A percentile compares a stretch with the other conserved stretches of the same genome.
phyloP scores from a whole-genome alignment of 2,888 invertebrate genomes.

The Trachelus stipa region DNA sequence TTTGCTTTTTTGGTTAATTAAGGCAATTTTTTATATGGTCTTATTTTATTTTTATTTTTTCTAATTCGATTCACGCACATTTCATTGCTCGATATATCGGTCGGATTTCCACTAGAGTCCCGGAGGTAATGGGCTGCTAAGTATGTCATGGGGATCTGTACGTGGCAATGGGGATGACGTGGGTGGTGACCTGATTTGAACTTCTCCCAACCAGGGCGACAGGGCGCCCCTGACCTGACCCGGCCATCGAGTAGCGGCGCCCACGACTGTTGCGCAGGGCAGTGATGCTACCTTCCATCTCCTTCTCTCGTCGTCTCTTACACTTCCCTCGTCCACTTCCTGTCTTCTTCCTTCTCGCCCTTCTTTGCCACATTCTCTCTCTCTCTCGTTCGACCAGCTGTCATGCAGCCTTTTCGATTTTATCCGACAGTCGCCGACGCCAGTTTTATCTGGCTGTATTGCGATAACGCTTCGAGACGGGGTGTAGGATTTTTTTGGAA shows the following conservation, averaged over 20 bases:
- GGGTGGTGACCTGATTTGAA: conserved; percentile 48
- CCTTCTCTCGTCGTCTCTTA: background rate
- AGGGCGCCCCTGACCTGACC: conserved; percentile 52
- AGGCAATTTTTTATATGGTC: background rate
- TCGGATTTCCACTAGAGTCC: background rate
- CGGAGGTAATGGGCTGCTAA: conserved; percentile 9
- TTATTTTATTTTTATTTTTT: background rate
- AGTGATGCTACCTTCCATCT: conserved; percentile 29
- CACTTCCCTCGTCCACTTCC: background rate
- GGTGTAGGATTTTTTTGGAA: too few species aligned
- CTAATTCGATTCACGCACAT: background rate
- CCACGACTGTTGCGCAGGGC: conserved; percentile 55
- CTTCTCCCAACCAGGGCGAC: conserved; percentile 33
- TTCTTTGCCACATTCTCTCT: background rate
- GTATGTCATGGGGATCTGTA: conserved; percentile 21
- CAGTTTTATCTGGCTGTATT: background rate
- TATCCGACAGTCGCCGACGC: background rate
- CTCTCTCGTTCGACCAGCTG: background rate
- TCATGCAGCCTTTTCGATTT: background rate
- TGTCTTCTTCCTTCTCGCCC: background rate
- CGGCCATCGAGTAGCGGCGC: conserved; percentile 31
- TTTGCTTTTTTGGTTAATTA: too few species aligned
- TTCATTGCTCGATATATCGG: background rate
- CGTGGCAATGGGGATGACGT: conserved; percentile 33
- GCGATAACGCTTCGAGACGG: background rate